Evolutionary conservation across 2,113 vertebrate genomes (phyloP), one percentile per base, ranked within the genome.

Genomic region (Cyanistes caeruleus): DNA sequence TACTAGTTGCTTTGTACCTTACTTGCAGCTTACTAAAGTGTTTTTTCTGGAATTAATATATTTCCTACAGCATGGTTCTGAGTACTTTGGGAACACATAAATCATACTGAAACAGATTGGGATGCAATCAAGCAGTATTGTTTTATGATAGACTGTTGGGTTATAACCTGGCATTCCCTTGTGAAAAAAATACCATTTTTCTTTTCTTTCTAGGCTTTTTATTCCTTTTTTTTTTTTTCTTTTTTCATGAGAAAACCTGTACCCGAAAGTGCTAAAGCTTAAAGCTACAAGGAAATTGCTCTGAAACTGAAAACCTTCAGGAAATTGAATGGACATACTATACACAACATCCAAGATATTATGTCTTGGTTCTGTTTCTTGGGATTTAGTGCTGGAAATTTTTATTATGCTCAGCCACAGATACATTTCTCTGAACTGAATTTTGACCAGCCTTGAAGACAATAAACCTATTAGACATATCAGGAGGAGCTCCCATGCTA

Each of bases 231-330:
- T 28, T 13, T 33, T 12, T 27, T 30, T 28, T 51, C 28, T 60
- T 84, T 90, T n/a, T 78, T 51, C 0, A 2, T 44, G 80, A 91
- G 46, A 95, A 84, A 98, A 97, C 94, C 28, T 6, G 2, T 95
- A 92, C 84, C 93, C 96, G 74, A 67, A 96, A 95, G 78, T 95
- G 92, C 76, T 95, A 92, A 96, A 97, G 83, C 70, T 35, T 90
- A 95, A 95, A 97, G 27, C 48, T 87, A 90, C 48, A 81, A 97
- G 97, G 97, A 98, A 98, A 98, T 98, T 98, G 91, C 91, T 55
- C 63, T 96, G 95, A 97, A 98, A 98, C 92, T 79, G 93, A 95
- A 98, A 97, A 97, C 96, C 94, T 95, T 78, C 69, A 97, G 97
- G 97, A 98, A 97, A 98, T 97, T 97, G 95, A 93, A 60, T 75